A percentile compares a stretch with the other conserved stretches of the same genome.
Conservation (phyloP, 2,888 invertebrate species). For the Melieria crassipennis region DNA sequence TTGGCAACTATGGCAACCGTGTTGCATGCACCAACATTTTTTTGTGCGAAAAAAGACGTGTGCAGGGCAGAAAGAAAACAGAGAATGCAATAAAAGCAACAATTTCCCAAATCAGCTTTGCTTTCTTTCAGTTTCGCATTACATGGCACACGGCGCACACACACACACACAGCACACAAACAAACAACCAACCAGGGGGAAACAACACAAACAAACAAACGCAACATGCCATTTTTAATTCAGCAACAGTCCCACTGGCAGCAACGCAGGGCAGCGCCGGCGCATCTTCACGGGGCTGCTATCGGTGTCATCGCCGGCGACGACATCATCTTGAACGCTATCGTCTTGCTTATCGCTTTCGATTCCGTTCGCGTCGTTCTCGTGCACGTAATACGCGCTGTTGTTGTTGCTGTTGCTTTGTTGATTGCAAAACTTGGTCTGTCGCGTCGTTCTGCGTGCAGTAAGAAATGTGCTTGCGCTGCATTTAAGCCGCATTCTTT, state of each 20-base stretch:
- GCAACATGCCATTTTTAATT: slow-evolving; percentile 18
- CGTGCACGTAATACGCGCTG: background rate
- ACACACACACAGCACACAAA: background rate
- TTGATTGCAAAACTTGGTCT: slow-evolving; percentile 20
- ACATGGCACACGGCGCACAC: background rate
- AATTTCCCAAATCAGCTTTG: too few relatives aligned
- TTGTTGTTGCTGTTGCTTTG: background rate
- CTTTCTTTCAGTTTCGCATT: slow-evolving; percentile 1
- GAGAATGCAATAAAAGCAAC: too few relatives aligned
- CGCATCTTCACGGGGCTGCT: too few relatives aligned
- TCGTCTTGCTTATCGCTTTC: too few relatives aligned
- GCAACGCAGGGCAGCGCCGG: too few relatives aligned
- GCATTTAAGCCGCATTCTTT: too few relatives aligned
- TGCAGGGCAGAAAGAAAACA: too few relatives aligned
- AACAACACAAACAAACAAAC: background rate
- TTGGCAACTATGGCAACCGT: slow-evolving; percentile 8
- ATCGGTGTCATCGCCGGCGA: too few relatives aligned
- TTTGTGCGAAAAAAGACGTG: too few relatives aligned
- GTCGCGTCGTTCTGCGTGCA: background rate
- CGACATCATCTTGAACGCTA: too few relatives aligned
- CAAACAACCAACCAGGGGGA: background rate
- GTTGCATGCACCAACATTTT: too few relatives aligned
- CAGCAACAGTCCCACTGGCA: slow-evolving; percentile 5
- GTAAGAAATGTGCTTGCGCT: background rate
- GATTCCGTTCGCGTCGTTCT: background rate